phyloP scores from a whole-genome alignment of 2,888 invertebrate genomes.

The Nomada lathburiana region DNA sequence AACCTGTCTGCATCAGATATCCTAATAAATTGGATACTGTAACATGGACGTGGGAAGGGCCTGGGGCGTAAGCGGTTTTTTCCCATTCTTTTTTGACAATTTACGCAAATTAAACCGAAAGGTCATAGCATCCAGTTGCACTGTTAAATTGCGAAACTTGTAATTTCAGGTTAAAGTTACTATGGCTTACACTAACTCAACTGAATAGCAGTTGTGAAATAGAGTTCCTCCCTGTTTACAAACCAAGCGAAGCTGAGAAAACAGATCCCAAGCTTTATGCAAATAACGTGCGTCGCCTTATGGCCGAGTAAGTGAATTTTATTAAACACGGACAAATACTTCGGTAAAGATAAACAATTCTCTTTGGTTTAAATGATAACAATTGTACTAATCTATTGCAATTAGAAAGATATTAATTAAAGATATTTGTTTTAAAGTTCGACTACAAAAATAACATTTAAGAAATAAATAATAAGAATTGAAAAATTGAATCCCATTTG shows the following conservation, averaged over 20 bases:
- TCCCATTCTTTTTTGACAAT: background rate
- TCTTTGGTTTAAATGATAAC: background rate
- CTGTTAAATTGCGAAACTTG: background rate
- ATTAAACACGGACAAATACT: background rate
- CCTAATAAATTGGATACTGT: slow-evolving; percentile 95
- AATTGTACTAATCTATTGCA: background rate
- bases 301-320: slow-evolving; percentile 91
- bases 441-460: background rate
- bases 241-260: slow-evolving; percentile 94
- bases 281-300: slow-evolving; percentile 94
- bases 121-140: background rate
- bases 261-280: slow-evolving; percentile 95
- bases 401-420: background rate
- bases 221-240: slow-evolving; percentile 96
- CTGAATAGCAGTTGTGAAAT: slow-evolving; percentile 95
- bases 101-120: background rate
- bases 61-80: slow-evolving; percentile 91
- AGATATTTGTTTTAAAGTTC: background rate
- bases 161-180: slow-evolving; percentile 89
- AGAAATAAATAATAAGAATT: too few species aligned
- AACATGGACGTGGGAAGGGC: slow-evolving; percentile 98
- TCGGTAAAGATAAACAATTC: background rate
- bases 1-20: slow-evolving; percentile 96
- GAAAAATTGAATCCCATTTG: background rate
- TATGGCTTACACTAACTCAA: slow-evolving; percentile 96